Percentiles rank a stretch among this genome's conserved stretches.
These are phyloP conservation scores for Entomobrya proxima DNA, from an alignment of 2,888 invertebrate species.

Conservation along the genomic window DNA sequence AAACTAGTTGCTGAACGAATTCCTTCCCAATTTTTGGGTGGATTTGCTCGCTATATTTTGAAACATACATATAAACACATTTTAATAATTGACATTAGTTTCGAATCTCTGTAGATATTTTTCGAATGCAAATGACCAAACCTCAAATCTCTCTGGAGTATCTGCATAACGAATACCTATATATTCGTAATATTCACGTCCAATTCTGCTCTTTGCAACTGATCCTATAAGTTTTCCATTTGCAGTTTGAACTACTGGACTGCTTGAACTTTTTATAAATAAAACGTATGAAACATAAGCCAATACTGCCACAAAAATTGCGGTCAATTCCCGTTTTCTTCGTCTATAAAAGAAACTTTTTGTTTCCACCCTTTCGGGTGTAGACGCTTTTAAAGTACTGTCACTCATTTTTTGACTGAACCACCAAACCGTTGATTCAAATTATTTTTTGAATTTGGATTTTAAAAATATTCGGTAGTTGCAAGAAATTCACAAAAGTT, in stretches of 20 bases:
- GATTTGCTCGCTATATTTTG: slow-evolving; percentile 59
- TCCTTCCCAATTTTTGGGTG: slow-evolving; percentile 65
- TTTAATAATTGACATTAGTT: not conserved
- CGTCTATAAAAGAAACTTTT: slow-evolving; percentile 64
- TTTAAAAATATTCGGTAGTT: too few species aligned
- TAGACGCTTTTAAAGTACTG: not conserved
- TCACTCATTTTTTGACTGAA: slow-evolving; percentile 28
- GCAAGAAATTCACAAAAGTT: too few species aligned
- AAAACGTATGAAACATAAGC: slow-evolving; percentile 61
- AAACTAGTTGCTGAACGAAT: slow-evolving; percentile 62
- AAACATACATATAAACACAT: not conserved
- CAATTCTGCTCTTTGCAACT: slow-evolving; percentile 62
- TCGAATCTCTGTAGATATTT: not conserved
- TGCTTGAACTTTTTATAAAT: slow-evolving; percentile 50
- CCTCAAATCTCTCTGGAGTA: slow-evolving; percentile 68
- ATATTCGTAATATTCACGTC: slow-evolving; percentile 61
- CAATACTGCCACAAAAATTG: slow-evolving; percentile 59
- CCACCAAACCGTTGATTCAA: not conserved
- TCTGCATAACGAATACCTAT: slow-evolving; percentile 65
- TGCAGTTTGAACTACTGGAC: slow-evolving; percentile 64
- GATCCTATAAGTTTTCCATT: slow-evolving; percentile 66
- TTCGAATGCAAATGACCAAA: not conserved
- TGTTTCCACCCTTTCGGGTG: not conserved
- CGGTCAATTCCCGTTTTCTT: slow-evolving; percentile 66
- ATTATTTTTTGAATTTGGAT: too few species aligned